A percentile compares a stretch with the other conserved stretches of the same genome.
Evolutionary conservation across 2,113 vertebrate genomes (phyloP).

Genomic region (Psophia crepitans): DNA sequence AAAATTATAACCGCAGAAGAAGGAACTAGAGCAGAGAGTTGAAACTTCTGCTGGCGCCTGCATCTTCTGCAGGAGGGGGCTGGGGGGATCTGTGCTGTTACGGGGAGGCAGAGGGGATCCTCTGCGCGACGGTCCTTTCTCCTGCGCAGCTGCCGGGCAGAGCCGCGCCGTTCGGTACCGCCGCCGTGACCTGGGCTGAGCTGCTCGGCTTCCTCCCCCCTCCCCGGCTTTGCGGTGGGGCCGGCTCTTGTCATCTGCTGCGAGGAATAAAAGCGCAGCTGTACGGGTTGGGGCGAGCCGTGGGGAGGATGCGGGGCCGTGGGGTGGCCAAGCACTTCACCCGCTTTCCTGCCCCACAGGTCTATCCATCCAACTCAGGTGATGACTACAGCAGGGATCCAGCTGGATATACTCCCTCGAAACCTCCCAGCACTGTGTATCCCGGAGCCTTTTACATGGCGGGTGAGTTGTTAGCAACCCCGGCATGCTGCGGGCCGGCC

Average conservation of each 20-base stretch:
- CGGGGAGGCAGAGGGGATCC: not conserved
- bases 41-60: not conserved
- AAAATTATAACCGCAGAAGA: not conserved
- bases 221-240: not conserved
- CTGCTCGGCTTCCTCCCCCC: not conserved
- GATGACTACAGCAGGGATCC: slow-evolving; percentile 91
- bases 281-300: accelerated
- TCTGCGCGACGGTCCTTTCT: accelerated
- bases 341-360: slow-evolving; percentile 67
- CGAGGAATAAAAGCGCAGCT: not conserved
- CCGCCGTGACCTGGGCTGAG: accelerated
- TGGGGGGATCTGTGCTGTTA: accelerated
- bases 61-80: not conserved
- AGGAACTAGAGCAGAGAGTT: not conserved
- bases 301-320: accelerated
- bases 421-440: slow-evolving; percentile 85
- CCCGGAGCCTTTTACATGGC: slow-evolving; percentile 93
- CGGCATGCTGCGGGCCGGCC: accelerated
- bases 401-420: slow-evolving; percentile 82
- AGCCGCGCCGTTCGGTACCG: accelerated
- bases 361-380: slow-evolving; percentile 92
- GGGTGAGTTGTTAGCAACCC: slow-evolving; percentile 70
- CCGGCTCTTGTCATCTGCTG: accelerated
- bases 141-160: not conserved
- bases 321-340: not conserved